A percentile compares a stretch with the other conserved stretches of the same genome.
These are phyloP conservation scores for Florisuga fusca DNA, from an alignment of 2,797 vertebrate species.

Conservation along the genomic window DNA sequence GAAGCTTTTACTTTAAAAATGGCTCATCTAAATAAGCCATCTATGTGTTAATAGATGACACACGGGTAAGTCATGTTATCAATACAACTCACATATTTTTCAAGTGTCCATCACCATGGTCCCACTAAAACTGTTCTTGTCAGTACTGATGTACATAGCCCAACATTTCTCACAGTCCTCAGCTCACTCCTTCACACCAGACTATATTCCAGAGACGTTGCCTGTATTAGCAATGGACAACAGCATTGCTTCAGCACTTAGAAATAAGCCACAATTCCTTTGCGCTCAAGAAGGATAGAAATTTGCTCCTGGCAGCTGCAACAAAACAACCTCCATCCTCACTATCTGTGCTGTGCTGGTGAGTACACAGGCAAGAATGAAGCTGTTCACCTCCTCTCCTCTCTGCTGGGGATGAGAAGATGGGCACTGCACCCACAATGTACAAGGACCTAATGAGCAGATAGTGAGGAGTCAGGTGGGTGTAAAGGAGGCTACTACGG, in stretches of 20 bases:
- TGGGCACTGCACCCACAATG: not conserved
- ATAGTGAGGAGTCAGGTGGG: not conserved
- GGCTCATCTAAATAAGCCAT: not conserved
- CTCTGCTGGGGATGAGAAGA: not conserved
- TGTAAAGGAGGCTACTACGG: not conserved
- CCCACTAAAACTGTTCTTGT: not conserved
- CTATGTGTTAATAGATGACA: not conserved
- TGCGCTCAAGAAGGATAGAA: not conserved
- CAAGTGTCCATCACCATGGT: not conserved
- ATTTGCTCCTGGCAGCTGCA: not conserved
- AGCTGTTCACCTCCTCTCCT: not conserved
- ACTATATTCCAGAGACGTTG: not conserved
- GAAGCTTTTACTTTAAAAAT: conserved; percentile 14
- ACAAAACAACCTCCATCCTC: not conserved
- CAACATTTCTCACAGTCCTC: not conserved
- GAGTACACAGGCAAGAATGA: rapidly evolving
- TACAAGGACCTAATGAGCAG: not conserved
- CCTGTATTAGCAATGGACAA: not conserved
- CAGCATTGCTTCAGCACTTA: not conserved
- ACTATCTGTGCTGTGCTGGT: not conserved
- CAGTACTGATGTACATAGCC: not conserved
- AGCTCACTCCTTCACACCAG: not conserved
- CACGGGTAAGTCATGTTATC: not conserved
- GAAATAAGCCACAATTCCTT: not conserved
- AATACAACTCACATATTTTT: not conserved